Base-by-base conservation (phyloP, 2,888 invertebrate genomes). In the Serripes groenlandicus region DNA sequence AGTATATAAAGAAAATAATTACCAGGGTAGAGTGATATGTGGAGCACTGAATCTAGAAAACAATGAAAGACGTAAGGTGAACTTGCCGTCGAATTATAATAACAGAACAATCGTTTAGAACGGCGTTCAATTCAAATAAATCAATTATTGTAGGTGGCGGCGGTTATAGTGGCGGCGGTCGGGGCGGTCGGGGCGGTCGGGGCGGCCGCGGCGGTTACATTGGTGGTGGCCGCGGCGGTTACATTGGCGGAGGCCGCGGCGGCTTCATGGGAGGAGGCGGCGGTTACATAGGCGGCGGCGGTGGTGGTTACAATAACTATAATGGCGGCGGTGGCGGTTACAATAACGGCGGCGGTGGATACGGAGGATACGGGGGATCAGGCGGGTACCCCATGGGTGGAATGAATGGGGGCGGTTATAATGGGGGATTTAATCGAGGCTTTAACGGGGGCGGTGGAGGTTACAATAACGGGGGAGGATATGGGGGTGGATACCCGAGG, bases 341-440 rank as follows among this genome's bases (percentile, higher is more conserved):
- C 30, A 76, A 73, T 35, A 72, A 72, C 23, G 64, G 64, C 7
- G 74, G 64, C 15, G 74, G 73, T 11, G 72, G 72, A 21, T 37
- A 68, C 37, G 42, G 1, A 4, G n/a, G n/a, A n/a, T n/a, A n/a
- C n/a, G n/a, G 30, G 21, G 32, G 34, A 58, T n/a, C 21, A 21
- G 75, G 74, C 30, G 71, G 77, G 5, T 71, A 26, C 54, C 35
- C 35, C 21, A 49, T 56, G 4, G 77, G 78, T 56, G 56, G 66
- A 18, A 42, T 66, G 15, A 66, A 64, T 42, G 56, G 37, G 15
- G 64, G 62, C n/a, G n/a, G n/a, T 9, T 66, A n/a, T 42, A 35
- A 66, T 26, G 66, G 66, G 3, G 66, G 66, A 15, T 64, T 35
- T 28, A 64, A 64, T 23, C n/a, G 64, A 23, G 66, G 66, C 1